Conservation (phyloP, 2,888 invertebrate species). For the Standfussiana lucernea region DNA sequence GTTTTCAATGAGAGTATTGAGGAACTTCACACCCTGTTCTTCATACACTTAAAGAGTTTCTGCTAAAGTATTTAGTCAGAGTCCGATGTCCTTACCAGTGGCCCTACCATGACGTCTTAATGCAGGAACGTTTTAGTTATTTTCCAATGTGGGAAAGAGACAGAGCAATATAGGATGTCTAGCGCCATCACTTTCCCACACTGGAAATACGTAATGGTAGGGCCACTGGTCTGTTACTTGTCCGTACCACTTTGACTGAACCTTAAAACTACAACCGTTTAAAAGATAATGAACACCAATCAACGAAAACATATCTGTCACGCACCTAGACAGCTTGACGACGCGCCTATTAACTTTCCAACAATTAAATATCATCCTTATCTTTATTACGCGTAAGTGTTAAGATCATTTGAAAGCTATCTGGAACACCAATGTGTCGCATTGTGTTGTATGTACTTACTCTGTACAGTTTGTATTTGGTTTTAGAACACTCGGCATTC, state of each 20-base stretch:
- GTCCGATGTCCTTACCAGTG: no score
- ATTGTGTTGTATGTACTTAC: constrained; percentile 53
- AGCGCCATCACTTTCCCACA: no score
- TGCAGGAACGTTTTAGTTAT: no score
- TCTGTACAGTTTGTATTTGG: constrained; percentile 47
- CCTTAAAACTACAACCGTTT: neutral
- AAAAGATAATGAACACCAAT: constrained; percentile 19
- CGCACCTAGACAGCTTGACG: constrained; percentile 79
- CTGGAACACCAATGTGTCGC: constrained; percentile 48
- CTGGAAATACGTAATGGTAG: no score
- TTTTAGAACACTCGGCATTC: constrained; percentile 58
- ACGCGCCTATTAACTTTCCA: constrained; percentile 63
- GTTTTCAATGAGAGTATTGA: neutral
- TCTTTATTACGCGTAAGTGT: constrained; percentile 54
- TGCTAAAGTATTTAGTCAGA: no score
- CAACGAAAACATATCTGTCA: constrained; percentile 49
- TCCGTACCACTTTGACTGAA: neutral
- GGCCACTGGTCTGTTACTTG: neutral
- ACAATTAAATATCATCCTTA: constrained; percentile 56
- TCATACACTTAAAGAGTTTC: no score
- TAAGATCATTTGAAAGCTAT: constrained; percentile 58
- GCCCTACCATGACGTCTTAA: no score
- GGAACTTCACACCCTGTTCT: no score
- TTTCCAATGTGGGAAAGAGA: no score
- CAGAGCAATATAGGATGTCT: no score